A percentile compares a stretch with the other conserved stretches of the same genome.
These are phyloP conservation scores for Mystacornis crossleyi DNA, from an alignment of 2,113 vertebrate species.

Conservation along the genomic window DNA sequence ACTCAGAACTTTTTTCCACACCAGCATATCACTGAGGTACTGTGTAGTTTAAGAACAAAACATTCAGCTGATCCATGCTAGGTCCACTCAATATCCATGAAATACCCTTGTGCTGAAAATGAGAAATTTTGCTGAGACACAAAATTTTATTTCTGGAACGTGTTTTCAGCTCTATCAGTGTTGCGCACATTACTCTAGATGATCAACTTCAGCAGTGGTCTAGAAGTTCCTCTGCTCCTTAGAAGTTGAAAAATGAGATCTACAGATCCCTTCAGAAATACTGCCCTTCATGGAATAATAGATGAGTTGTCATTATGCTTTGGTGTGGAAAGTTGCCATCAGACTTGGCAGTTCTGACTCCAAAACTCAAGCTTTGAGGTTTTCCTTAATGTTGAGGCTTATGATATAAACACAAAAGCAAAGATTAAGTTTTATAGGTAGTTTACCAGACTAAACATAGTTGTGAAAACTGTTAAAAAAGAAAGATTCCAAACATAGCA, in stretches of 20 bases:
- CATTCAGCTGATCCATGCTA: neutral
- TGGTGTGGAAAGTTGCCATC: slow-evolving; percentile 24
- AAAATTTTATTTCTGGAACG: neutral
- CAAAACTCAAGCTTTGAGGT: slow-evolving; percentile 27
- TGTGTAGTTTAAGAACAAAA: neutral
- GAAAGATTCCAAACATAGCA: slow-evolving; percentile 30
- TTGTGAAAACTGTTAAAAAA: slow-evolving; percentile 18
- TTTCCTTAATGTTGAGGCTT: neutral
- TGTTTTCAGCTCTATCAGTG: neutral
- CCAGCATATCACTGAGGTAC: neutral
- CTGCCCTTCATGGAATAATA: slow-evolving; percentile 27
- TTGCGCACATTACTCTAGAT: neutral
- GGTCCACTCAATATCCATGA: neutral
- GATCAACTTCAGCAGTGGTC: neutral
- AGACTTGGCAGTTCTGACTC: slow-evolving; percentile 14
- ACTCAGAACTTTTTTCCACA: neutral
- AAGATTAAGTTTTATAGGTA: slow-evolving; percentile 54
- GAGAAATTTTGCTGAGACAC: neutral
- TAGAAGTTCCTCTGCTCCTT: neutral
- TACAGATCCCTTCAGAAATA: neutral
- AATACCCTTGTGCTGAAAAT: neutral
- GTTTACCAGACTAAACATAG: slow-evolving; percentile 66
- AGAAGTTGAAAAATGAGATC: neutral
- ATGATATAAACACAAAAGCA: slow-evolving; percentile 32
- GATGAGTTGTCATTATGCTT: slow-evolving; percentile 8